A percentile compares a stretch with the other conserved stretches of the same genome.
These are phyloP conservation scores for Microdon myrmicae DNA, from an alignment of 2,888 invertebrate species.

Conservation along the genomic window DNA sequence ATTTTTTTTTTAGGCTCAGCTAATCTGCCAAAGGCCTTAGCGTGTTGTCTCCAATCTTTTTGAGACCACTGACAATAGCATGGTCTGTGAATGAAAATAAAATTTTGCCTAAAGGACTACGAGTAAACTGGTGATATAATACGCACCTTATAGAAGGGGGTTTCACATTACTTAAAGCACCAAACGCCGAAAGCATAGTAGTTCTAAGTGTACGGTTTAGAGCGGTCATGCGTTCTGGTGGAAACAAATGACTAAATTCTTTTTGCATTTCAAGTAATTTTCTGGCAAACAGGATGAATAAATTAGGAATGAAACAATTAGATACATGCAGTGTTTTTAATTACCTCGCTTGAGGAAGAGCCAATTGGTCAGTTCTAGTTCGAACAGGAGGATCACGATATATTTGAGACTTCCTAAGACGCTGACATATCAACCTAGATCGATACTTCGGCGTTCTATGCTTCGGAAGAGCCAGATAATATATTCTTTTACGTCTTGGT, in stretches of 20 bases:
- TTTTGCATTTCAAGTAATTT: slow-evolving; percentile 2
- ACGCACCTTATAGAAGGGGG: slow-evolving; percentile 57
- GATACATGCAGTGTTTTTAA: background rate
- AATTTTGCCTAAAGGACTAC: background rate
- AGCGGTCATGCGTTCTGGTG: slow-evolving; percentile 42
- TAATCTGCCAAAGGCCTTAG: slow-evolving; percentile 55
- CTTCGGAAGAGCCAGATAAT: slow-evolving; percentile 19
- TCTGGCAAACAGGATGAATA: slow-evolving; percentile 1
- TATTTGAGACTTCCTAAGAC: slow-evolving; percentile 10
- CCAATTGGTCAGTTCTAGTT: slow-evolving; percentile 62
- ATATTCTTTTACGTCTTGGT: slow-evolving; percentile 12
- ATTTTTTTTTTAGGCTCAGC: slow-evolving; percentile 58
- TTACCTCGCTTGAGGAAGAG: slow-evolving; percentile 58
- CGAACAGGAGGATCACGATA: slow-evolving; percentile 49
- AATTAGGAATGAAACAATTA: slow-evolving; percentile 3
- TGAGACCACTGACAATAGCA: slow-evolving; percentile 54
- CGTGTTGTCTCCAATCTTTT: slow-evolving; percentile 57
- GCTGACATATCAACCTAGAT: background rate
- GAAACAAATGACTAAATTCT: background rate
- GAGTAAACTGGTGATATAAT: background rate
- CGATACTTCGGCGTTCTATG: slow-evolving; percentile 1
- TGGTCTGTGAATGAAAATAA: slow-evolving; percentile 42
- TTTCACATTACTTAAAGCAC: slow-evolving; percentile 59
- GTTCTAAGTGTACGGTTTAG: slow-evolving; percentile 60
- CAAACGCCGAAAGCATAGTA: slow-evolving; percentile 62